Evolutionary conservation across 1,140 invertebrate species (phyloP).

Genomic region (Drosophila novamexicana): DNA sequence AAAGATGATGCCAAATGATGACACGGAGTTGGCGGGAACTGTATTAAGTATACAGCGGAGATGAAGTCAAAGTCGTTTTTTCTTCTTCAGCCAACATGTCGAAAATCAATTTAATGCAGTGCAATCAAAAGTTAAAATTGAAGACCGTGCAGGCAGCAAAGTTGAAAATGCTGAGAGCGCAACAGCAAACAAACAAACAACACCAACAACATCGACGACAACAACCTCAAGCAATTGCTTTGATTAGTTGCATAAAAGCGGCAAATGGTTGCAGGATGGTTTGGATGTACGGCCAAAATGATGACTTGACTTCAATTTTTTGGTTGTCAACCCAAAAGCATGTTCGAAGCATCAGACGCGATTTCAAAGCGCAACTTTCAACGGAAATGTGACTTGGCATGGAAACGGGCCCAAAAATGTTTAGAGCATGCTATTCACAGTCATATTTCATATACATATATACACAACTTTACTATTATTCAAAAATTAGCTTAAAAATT

Average conservation of each 20-base stretch:
- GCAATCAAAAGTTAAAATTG: slow-evolving; percentile 78
- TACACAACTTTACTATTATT: no score
- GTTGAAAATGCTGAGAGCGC: slow-evolving; percentile 48
- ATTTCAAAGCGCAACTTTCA: background rate
- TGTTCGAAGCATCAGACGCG: background rate
- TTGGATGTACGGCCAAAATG: background rate
- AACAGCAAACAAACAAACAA: slow-evolving; percentile 30
- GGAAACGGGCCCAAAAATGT: background rate
- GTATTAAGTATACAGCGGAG: slow-evolving; percentile 5
- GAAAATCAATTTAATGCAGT: slow-evolving; percentile 81
- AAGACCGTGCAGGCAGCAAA: slow-evolving; percentile 51
- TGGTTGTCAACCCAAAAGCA: slow-evolving; percentile 18
- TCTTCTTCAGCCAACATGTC: slow-evolving; percentile 40
- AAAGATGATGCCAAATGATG: slow-evolving; percentile 20
- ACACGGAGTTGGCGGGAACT: slow-evolving; percentile 26
- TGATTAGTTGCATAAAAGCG: slow-evolving; percentile 56
- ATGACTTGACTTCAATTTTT: slow-evolving; percentile 25
- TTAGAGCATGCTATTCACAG: background rate
- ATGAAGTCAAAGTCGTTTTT: slow-evolving; percentile 19
- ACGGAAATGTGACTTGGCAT: slow-evolving; percentile 5
- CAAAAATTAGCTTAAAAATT: no score
- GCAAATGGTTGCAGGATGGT: slow-evolving; percentile 21
- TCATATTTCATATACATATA: no score
- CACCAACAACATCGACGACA: background rate
- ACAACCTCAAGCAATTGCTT: slow-evolving; percentile 31